These are phyloP conservation scores for Struthidea cinerea DNA, from an alignment of 2,113 vertebrate species.

Conservation along the genomic window DNA sequence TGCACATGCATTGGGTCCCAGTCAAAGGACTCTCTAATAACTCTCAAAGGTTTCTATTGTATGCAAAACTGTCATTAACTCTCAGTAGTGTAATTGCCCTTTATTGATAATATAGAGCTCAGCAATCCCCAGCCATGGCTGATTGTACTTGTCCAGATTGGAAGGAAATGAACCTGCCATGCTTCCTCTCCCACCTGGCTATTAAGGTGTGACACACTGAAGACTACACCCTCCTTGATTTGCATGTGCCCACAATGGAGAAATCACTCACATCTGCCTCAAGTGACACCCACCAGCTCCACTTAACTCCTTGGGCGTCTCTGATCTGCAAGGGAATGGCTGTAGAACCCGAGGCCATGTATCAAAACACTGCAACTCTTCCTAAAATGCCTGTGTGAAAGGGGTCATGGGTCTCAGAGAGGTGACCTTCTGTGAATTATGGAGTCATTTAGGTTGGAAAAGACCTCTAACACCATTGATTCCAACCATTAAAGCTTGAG, in stretches of 20 bases:
- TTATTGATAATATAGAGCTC: conserved; percentile 19
- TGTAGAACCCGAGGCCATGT: fast-evolving
- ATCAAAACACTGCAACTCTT: neutral
- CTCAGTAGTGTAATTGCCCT: conserved; percentile 8
- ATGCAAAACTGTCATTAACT: conserved; percentile 25
- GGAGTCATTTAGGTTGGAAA: neutral
- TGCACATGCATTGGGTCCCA: neutral
- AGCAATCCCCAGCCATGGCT: neutral
- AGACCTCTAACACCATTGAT: neutral
- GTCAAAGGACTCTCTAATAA: neutral
- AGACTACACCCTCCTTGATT: neutral
- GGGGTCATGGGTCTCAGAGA: neutral
- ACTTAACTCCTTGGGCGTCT: neutral
- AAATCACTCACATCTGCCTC: neutral
- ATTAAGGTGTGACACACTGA: neutral
- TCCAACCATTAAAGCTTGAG: neutral
- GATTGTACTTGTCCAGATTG: neutral
- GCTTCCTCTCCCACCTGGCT: neutral
- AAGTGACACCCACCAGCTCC: neutral
- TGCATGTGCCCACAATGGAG: neutral
- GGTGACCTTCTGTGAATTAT: neutral
- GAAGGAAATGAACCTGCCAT: neutral
- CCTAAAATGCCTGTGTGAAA: neutral
- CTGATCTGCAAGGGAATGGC: neutral
- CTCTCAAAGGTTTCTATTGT: conserved; percentile 11